A percentile compares a stretch with the other conserved stretches of the same genome.
Evolutionary conservation across 2,888 invertebrate species (phyloP).

Genomic region (Megaustenia siamemsis): DNA sequence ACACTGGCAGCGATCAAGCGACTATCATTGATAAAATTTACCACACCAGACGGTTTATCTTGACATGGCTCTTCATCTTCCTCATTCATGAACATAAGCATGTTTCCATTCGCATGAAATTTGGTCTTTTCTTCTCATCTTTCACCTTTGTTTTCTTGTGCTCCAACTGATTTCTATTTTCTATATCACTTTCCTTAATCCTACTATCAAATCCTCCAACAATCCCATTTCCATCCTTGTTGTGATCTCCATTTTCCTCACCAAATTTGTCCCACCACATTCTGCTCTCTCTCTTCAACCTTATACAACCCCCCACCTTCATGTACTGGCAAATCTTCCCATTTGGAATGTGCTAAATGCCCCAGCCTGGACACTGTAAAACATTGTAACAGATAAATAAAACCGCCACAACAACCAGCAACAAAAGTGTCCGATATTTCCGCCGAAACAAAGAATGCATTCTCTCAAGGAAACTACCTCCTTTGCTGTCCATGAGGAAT

Average conservation of each 20-base stretch:
- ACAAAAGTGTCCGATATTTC: conserved; percentile 52
- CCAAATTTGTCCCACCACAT: background rate
- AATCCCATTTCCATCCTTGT: conserved; percentile 22
- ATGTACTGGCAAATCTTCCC: background rate
- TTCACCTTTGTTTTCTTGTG: conserved; percentile 8
- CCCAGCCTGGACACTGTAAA: conserved; percentile 50
- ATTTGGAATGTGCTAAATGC: conserved; percentile 14
- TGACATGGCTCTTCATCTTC: background rate
- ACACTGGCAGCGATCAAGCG: conserved; percentile 7
- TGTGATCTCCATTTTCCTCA: background rate
- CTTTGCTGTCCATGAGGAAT: too few relatives aligned
- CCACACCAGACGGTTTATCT: background rate
- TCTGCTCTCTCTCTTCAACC: background rate
- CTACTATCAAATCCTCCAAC: conserved; percentile 17
- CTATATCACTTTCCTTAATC: background rate
- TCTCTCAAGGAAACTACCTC: too few relatives aligned
- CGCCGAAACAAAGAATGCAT: conserved; percentile 45
- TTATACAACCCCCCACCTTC: background rate
- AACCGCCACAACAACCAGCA: conserved; percentile 45
- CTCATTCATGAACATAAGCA: background rate
- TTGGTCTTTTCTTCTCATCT: background rate
- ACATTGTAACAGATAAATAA: conserved; percentile 57
- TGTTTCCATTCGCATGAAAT: background rate
- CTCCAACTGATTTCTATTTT: background rate
- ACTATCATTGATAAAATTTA: background rate